phyloP scores from a whole-genome alignment of 2,797 vertebrate species.

The Melanotaenia nigrans region DNA sequence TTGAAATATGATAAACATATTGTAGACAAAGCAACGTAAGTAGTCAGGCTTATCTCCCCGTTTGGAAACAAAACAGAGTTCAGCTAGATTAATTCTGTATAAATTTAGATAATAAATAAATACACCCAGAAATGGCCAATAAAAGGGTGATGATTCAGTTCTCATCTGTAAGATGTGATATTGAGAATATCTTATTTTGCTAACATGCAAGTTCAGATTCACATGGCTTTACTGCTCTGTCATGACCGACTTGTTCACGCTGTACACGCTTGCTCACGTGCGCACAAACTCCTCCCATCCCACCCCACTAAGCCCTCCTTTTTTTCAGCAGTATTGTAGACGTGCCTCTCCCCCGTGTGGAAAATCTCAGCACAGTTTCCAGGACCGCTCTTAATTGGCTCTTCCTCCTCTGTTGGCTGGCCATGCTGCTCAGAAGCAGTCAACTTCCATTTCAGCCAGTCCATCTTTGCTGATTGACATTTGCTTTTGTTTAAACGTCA shows the following conservation, averaged over 20 bases:
- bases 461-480: background rate
- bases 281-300: background rate
- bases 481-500: background rate
- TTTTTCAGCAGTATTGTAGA: conserved; percentile 41
- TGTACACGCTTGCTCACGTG: background rate
- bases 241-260: background rate
- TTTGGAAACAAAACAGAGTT: no score
- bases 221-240: background rate
- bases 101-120: no score
- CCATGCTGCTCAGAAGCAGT: conserved; percentile 1
- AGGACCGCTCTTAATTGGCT: background rate
- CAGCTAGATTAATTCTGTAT: no score
- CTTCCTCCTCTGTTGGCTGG: background rate
- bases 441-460: background rate
- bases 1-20: background rate
- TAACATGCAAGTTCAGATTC: background rate
- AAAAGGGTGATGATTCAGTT: background rate
- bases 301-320: conserved; percentile 20
- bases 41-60: background rate
- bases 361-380: conserved; percentile 53
- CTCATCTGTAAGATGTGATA: background rate
- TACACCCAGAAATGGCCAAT: background rate
- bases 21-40: background rate
- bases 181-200: background rate
- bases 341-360: conserved; percentile 72